phyloP scores from a whole-genome alignment of 2,888 invertebrate species.

The Nycteola revayana region DNA sequence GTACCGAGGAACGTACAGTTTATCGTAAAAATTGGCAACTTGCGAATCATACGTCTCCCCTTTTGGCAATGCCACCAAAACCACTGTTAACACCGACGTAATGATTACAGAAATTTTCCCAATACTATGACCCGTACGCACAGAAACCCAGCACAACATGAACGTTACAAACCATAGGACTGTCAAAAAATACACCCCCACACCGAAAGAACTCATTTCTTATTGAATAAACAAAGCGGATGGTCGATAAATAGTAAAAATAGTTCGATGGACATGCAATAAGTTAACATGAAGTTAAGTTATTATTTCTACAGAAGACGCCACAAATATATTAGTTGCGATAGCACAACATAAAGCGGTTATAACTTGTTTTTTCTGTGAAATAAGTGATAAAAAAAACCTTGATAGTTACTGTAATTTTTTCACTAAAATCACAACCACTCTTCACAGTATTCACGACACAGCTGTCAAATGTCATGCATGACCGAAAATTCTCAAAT shows the following conservation, averaged over 20 bases:
- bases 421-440: slow-evolving; percentile 31
- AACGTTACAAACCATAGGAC: slow-evolving; percentile 84
- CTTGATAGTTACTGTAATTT: slow-evolving; percentile 20
- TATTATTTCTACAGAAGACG: slow-evolving; percentile 40
- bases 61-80: slow-evolving; percentile 83
- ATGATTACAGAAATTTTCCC: slow-evolving; percentile 82
- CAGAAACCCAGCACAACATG: slow-evolving; percentile 84
- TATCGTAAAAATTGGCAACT: slow-evolving; percentile 76
- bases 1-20: slow-evolving; percentile 55
- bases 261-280: slow-evolving; percentile 44
- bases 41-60: slow-evolving; percentile 52
- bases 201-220: slow-evolving; percentile 79
- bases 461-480: too few species aligned
- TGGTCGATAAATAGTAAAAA: slow-evolving; percentile 24
- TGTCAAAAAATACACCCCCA: slow-evolving; percentile 85
- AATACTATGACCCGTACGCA: slow-evolving; percentile 84
- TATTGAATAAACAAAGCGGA: slow-evolving; percentile 27
- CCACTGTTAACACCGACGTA: slow-evolving; percentile 79
- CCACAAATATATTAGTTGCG: slow-evolving; percentile 38
- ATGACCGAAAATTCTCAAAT: too few species aligned
- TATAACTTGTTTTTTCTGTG: slow-evolving; percentile 35
- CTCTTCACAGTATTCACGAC: slow-evolving; percentile 1
- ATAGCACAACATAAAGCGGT: slow-evolving; percentile 36
- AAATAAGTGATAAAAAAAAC: slow-evolving; percentile 38
- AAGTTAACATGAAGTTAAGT: slow-evolving; percentile 36